Evolutionary conservation across 2,113 vertebrate genomes (phyloP).

Genomic region (Sylvia atricapilla): DNA sequence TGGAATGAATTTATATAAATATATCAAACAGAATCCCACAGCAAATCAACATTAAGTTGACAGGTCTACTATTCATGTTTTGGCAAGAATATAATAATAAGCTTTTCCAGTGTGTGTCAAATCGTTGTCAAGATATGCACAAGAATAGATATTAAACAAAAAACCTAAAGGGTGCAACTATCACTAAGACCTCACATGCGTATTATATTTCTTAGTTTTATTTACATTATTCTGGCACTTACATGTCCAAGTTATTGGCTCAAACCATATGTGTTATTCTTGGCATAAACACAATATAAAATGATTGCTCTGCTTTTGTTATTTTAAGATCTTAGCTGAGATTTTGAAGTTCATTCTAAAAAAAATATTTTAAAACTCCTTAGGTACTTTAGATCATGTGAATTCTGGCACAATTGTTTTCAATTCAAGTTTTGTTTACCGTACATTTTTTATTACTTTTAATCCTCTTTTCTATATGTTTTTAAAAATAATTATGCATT

Average conservation of each 20-base stretch:
- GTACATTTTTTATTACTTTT: background rate
- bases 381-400: background rate
- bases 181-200: background rate
- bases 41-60: background rate
- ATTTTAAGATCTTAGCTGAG: background rate
- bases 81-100: conserved; percentile 16
- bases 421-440: background rate
- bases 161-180: background rate
- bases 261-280: background rate
- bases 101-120: background rate
- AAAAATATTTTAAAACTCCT: background rate
- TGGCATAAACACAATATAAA: background rate
- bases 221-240: background rate
- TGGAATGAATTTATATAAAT: background rate
- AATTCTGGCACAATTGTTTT: background rate
- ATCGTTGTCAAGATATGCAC: background rate
- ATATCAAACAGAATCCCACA: conserved; percentile 2
- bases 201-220: background rate
- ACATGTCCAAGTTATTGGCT: background rate
- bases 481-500: background rate
- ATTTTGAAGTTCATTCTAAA: conserved; percentile 4
- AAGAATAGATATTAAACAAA: background rate
- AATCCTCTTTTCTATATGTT: background rate
- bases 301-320: background rate
- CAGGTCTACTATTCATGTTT: background rate